phyloP scores from a whole-genome alignment of 2,113 vertebrate species.

The Helogale parvula region DNA sequence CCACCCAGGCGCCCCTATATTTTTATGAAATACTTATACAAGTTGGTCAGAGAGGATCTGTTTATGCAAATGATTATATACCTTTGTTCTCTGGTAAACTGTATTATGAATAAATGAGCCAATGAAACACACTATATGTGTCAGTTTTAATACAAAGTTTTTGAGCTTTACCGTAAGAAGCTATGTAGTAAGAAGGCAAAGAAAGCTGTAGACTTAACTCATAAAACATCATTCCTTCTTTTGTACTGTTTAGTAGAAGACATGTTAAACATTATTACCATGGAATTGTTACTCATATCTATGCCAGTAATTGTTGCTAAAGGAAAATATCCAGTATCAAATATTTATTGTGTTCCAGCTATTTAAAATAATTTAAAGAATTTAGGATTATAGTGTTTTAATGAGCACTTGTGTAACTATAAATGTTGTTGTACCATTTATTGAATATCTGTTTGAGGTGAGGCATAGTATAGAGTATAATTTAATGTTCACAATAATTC shows the following conservation, averaged over 20 bases:
- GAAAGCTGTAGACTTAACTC: background rate
- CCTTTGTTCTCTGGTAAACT: background rate
- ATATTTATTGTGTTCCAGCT: background rate
- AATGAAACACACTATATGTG: background rate
- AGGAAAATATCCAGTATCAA: background rate
- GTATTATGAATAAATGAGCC: background rate
- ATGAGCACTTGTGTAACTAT: background rate
- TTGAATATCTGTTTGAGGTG: background rate
- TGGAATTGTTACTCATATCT: background rate
- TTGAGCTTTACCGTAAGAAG: background rate
- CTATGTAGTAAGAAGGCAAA: background rate
- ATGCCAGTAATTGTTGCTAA: background rate
- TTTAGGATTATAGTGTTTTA: background rate
- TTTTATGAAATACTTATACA: slow-evolving; percentile 2
- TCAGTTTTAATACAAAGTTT: background rate
- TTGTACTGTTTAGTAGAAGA: background rate
- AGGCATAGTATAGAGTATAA: background rate
- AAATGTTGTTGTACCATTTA: background rate
- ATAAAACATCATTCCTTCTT: background rate
- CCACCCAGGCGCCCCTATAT: background rate
- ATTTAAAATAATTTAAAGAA: background rate
- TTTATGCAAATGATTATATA: background rate
- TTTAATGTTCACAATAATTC: background rate
- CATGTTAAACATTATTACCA: background rate
- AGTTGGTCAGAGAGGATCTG: background rate